Conservation (phyloP, 2,888 invertebrate species). For the Tetragnatha montana region DNA sequence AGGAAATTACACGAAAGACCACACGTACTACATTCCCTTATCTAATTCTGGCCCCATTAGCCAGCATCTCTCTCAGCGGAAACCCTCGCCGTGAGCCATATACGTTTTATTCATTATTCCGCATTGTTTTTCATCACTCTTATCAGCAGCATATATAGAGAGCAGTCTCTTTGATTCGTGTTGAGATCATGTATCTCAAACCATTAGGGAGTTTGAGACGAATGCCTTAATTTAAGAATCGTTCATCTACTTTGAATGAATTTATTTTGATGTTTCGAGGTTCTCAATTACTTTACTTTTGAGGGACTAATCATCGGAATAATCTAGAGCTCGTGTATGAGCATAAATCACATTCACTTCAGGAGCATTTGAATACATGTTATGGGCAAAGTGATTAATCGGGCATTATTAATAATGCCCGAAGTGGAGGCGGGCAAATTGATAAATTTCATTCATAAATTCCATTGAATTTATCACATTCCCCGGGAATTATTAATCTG, state of each 20-base stretch:
- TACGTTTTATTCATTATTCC: not conserved
- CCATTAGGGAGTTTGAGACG: not conserved
- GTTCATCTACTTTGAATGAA: not conserved
- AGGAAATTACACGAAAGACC: conserved; percentile 44
- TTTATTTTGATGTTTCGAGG: not conserved
- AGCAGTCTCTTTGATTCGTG: not conserved
- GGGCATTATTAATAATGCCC: too few relatives aligned
- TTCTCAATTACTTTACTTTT: not conserved
- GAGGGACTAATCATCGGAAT: not conserved
- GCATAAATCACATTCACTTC: not conserved
- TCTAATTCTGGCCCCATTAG: conserved; percentile 23
- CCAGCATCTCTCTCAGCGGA: too few relatives aligned
- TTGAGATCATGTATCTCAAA: not conserved
- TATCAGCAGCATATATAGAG: not conserved
- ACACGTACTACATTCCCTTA: conserved; percentile 39
- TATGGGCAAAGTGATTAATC: too few relatives aligned
- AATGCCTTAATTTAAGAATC: conserved; percentile 1
- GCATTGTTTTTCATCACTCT: not conserved
- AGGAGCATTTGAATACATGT: not conserved
- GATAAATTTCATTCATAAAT: too few relatives aligned
- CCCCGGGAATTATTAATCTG: too few relatives aligned
- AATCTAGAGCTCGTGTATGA: not conserved
- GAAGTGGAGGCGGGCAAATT: too few relatives aligned
- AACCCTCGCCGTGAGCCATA: not conserved
- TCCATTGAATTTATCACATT: too few relatives aligned